phyloP scores from a whole-genome alignment of 2,113 vertebrate genomes.

The Gulo gulo region DNA sequence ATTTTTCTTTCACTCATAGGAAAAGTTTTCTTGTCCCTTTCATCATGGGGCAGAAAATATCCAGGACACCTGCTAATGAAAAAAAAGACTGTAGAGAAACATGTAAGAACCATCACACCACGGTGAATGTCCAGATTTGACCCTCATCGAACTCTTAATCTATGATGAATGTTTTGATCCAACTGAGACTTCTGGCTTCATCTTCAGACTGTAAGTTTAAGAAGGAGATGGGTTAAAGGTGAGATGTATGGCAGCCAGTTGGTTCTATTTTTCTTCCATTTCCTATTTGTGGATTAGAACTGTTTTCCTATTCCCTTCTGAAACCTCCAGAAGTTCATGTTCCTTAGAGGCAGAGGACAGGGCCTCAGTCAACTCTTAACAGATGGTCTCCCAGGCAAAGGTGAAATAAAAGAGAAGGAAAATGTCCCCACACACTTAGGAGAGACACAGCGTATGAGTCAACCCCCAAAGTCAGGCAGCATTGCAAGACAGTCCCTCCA shows the following conservation, averaged over 20 bases:
- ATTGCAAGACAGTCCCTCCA: neutral
- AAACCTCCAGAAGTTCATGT: neutral
- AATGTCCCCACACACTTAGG: neutral
- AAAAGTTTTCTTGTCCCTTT: constrained; percentile 39
- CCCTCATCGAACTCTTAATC: neutral
- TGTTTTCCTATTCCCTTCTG: neutral
- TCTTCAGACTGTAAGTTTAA: neutral
- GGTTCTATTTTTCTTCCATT: neutral
- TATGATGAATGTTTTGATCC: neutral
- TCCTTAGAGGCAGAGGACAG: neutral
- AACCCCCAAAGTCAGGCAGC: neutral
- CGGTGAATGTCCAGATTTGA: neutral
- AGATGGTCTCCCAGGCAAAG: neutral
- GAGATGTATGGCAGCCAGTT: neutral
- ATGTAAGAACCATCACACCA: neutral
- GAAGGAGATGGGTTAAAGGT: neutral
- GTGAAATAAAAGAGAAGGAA: neutral
- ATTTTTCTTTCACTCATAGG: neutral
- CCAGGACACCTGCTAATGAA: neutral
- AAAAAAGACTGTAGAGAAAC: neutral
- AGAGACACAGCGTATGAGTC: neutral
- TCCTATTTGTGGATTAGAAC: neutral
- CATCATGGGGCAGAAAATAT: neutral
- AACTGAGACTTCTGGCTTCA: neutral
- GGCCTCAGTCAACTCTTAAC: neutral